Base-by-base conservation (phyloP, 2,888 invertebrate species). In the Metopia argyrocephala region DNA sequence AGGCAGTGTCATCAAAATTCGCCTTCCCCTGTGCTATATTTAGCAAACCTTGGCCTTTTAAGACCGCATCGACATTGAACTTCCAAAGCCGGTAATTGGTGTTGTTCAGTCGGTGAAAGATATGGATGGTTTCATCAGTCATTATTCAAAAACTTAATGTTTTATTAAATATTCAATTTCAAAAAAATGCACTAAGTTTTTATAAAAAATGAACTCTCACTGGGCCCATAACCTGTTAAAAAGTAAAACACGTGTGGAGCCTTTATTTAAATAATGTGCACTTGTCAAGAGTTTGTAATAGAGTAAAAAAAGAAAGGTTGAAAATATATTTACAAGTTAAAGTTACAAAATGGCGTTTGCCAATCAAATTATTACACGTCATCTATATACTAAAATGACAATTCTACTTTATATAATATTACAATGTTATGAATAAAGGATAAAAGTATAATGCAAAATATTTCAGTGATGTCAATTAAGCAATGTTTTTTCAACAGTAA, bases 31-130 rank as follows among this genome's bases (percentile, higher is more conserved):
- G 62, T 46, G 23, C 68, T 46, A 64, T 62, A 7, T 3, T 31
- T 18, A 64, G 69, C 48, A 76, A 23, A 15, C 68, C 76, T 5
- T 76, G 76, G 50, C 69, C 69, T 76, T 76, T 76, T 50, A 76
- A 69, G 1, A 76, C 76, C 28, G 69, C 62, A 76, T 76, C 69
- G 64, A 76, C 62, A 7, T 56, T 69, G 15, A 69, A 69, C 56
- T 69, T 76, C 69, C 68, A 76, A 1, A 76, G 46, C 46, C 76
- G 18, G 46, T 69, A 76, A 28, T 62, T 76, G 68, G 52, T 61
- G 31, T 70, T 70, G 48, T 54, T 56, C 23, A 76, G 50, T 15
- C 69, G 76, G 31, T 76, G 69, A 28, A 48, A 64, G 28, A 76
- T 50, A 25, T 76, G 57, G 48, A 76, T 62, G 70, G 46, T 46